A percentile compares a stretch with the other conserved stretches of the same genome.
phyloP scores from a whole-genome alignment of 2,888 invertebrate species.

The Ophion ellenae region DNA sequence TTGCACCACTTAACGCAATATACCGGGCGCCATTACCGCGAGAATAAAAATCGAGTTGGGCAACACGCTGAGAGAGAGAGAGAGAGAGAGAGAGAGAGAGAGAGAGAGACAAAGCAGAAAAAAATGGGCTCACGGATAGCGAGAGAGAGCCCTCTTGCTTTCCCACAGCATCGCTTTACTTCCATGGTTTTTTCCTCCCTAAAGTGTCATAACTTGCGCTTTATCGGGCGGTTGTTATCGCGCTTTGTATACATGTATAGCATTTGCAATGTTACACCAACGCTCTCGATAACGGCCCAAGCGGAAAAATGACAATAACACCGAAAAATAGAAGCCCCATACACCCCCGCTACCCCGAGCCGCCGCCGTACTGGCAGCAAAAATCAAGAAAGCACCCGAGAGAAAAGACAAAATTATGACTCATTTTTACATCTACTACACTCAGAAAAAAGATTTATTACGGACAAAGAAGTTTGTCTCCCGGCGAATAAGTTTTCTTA shows the following conservation, averaged over 20 bases:
- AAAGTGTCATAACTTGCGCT: conserved; percentile 66
- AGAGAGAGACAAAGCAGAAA: conserved; percentile 42
- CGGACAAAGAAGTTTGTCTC: no score
- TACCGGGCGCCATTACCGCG: conserved; percentile 69
- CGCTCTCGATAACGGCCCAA: conserved; percentile 53
- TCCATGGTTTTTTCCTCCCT: conserved; percentile 61
- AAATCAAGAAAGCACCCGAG: not conserved
- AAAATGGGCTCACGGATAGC: conserved; percentile 45
- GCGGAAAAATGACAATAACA: conserved; percentile 32
- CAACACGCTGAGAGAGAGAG: conserved; percentile 51
- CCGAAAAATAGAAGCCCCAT: conserved; percentile 10
- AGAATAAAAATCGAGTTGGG: conserved; percentile 75
- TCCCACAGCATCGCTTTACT: conserved; percentile 63
- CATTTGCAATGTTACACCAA: conserved; percentile 60
- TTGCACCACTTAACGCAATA: conserved; percentile 80
- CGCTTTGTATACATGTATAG: conserved; percentile 44
- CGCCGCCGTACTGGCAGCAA: not conserved
- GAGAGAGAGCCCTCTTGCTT: conserved; percentile 42
- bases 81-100: conserved; percentile 51
- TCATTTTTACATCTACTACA: no score
- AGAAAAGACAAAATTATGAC: no score
- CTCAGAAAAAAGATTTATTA: no score
- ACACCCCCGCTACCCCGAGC: not conserved
- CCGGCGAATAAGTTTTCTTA: no score
- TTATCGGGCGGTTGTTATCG: conserved; percentile 67